These are phyloP conservation scores for Heliconius eleuchia DNA, from an alignment of 1,140 invertebrate species.

Conservation along the genomic window DNA sequence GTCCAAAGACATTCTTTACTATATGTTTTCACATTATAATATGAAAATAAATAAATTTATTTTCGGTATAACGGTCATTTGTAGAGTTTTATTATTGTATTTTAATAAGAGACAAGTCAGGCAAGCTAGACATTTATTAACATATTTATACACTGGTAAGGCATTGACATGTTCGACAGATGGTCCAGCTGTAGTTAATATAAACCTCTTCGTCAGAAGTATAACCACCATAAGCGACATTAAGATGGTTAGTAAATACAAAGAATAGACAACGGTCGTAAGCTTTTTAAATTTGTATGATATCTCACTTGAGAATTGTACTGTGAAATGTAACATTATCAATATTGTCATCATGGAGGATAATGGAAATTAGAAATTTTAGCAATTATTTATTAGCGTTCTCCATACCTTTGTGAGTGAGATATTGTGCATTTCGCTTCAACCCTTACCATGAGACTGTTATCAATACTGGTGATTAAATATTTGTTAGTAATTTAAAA, in stretches of 20 bases:
- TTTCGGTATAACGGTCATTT: neutral
- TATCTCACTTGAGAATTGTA: conserved; percentile 37
- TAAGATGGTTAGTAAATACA: conserved; percentile 94
- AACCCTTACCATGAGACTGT: conserved; percentile 50
- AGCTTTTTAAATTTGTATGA: conserved; percentile 39
- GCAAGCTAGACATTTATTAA: neutral
- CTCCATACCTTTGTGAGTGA: conserved; percentile 31
- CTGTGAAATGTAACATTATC: neutral
- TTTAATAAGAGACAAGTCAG: neutral
- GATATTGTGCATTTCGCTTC: conserved; percentile 42
- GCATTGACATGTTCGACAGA: conserved; percentile 82
- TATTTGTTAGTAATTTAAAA: neutral
- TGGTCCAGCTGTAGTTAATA: conserved; percentile 95
- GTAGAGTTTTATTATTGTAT: neutral
- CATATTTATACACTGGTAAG: conserved; percentile 33
- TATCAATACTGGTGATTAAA: conserved; percentile 52
- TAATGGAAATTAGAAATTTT: neutral
- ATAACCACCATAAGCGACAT: conserved; percentile 99
- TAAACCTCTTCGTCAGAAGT: conserved; percentile 98
- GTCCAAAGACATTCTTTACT: too few relatives aligned
- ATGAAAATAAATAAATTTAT: too few relatives aligned
- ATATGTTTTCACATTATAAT: neutral
- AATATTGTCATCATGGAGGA: neutral
- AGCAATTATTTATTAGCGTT: neutral
- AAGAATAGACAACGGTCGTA: conserved; percentile 42